Evolutionary conservation across 1,140 invertebrate species (phyloP).

Genomic region (Dufourea novaeangliae): DNA sequence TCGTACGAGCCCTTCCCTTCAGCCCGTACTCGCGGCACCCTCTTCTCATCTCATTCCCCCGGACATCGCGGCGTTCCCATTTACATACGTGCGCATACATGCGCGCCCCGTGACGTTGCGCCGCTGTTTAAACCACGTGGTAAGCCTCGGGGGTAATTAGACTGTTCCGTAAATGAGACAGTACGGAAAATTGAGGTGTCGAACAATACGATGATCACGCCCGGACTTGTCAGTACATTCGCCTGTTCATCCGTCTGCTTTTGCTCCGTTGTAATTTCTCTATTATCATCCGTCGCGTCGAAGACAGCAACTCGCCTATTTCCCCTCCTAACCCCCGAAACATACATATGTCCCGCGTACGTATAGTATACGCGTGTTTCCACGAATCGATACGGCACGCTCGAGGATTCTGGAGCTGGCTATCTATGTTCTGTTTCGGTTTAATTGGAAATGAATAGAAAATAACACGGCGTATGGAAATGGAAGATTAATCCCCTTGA

Average conservation of each 20-base stretch:
- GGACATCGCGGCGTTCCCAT: not conserved
- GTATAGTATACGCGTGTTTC: slow-evolving; percentile 36
- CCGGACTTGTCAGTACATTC: slow-evolving; percentile 25
- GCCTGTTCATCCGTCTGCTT: slow-evolving; percentile 38
- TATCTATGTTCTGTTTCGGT: too few species aligned
- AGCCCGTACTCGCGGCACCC: not conserved
- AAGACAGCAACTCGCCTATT: too few species aligned
- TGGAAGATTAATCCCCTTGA: too few species aligned
- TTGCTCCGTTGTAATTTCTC: slow-evolving; percentile 48
- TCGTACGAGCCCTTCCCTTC: slow-evolving; percentile 23
- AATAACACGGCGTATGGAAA: too few species aligned
- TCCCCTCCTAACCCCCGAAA: too few species aligned
- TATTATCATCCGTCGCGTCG: slow-evolving; percentile 42
- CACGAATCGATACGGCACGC: slow-evolving; percentile 52
- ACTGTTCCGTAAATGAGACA: slow-evolving; percentile 64
- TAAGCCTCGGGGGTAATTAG: slow-evolving; percentile 74
- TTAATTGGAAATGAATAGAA: too few species aligned
- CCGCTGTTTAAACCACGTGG: slow-evolving; percentile 61
- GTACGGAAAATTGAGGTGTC: slow-evolving; percentile 69
- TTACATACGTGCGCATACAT: not conserved
- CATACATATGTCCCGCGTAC: slow-evolving; percentile 32
- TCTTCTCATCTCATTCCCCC: not conserved
- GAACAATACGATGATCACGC: slow-evolving; percentile 70
- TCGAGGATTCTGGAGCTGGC: slow-evolving; percentile 42
- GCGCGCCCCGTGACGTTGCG: not conserved